Conservation (phyloP, 2,888 invertebrate genomes). For the Pseudococcus viburni region DNA sequence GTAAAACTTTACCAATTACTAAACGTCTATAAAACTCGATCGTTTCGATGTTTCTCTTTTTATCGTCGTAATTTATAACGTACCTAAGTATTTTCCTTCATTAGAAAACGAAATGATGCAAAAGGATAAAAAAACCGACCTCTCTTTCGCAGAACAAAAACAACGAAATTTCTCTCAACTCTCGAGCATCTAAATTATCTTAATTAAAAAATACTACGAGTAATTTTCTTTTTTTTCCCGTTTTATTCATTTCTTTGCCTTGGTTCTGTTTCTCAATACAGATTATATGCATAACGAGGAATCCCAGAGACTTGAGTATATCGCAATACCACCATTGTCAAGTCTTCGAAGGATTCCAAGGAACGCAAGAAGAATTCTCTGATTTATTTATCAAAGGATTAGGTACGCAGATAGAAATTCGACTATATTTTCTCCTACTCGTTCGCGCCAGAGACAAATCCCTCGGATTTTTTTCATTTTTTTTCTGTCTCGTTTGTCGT, state of each 20-base stretch:
- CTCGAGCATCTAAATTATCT: background rate
- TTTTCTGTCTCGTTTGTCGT: background rate
- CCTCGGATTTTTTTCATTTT: too few species aligned
- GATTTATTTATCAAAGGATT: constrained; percentile 47
- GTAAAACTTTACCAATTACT: constrained; percentile 45
- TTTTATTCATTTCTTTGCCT: too few species aligned
- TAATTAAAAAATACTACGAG: constrained; percentile 1
- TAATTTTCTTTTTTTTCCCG: too few species aligned
- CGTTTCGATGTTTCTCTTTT: constrained; percentile 40
- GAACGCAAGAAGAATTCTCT: constrained; percentile 9
- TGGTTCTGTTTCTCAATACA: background rate
- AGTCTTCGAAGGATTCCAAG: constrained; percentile 5
- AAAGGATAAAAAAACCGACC: background rate
- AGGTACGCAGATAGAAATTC: background rate
- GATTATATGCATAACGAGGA: constrained; percentile 35
- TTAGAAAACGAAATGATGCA: background rate
- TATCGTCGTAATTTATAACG: constrained; percentile 37
- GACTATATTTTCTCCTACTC: too few species aligned
- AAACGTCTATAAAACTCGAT: constrained; percentile 47
- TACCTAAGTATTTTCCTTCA: constrained; percentile 11
- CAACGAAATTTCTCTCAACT: background rate
- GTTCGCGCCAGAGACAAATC: too few species aligned
- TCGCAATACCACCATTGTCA: background rate
- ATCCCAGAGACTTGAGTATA: background rate
- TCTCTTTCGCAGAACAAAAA: background rate